Conservation (phyloP, 2,113 vertebrate species). For the Gallinago jamesoni region DNA sequence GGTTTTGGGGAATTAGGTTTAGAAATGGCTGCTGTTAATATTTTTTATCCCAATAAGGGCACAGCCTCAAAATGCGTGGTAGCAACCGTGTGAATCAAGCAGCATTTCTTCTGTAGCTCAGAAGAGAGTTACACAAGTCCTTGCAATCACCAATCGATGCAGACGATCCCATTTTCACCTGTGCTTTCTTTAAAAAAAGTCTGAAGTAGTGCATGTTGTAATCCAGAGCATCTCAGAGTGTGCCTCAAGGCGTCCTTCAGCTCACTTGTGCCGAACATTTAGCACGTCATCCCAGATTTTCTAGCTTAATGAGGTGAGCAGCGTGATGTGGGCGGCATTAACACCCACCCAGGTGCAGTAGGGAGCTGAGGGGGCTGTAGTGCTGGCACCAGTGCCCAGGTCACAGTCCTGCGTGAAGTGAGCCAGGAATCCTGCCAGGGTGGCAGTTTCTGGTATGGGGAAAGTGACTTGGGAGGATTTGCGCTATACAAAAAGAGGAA, state of each 20-base stretch:
- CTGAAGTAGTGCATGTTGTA: too few species aligned
- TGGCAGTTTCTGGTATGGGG: not conserved
- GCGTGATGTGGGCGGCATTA: not conserved
- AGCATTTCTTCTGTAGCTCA: not conserved
- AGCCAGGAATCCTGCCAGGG: not conserved
- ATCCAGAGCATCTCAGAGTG: not conserved
- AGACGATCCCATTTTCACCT: not conserved
- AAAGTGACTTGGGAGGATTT: not conserved
- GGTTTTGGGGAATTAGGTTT: not conserved
- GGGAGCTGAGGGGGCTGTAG: not conserved
- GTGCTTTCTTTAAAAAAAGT: not conserved
- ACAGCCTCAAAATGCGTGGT: accelerated
- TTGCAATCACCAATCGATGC: not conserved
- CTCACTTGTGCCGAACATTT: not conserved
- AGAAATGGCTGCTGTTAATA: not conserved
- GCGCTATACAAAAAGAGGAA: not conserved
- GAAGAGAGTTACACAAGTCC: not conserved
- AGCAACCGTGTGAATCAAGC: accelerated
- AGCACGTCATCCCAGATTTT: too few species aligned
- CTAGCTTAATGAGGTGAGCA: too few species aligned
- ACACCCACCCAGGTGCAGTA: accelerated
- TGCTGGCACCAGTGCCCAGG: accelerated
- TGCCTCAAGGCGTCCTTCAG: not conserved
- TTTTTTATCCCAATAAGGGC: not conserved
- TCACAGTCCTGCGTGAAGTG: not conserved